Base-by-base conservation (phyloP, 37 sponge, comb jelly and placozoan genomes). In the Cliona cf. orientalis region DNA sequence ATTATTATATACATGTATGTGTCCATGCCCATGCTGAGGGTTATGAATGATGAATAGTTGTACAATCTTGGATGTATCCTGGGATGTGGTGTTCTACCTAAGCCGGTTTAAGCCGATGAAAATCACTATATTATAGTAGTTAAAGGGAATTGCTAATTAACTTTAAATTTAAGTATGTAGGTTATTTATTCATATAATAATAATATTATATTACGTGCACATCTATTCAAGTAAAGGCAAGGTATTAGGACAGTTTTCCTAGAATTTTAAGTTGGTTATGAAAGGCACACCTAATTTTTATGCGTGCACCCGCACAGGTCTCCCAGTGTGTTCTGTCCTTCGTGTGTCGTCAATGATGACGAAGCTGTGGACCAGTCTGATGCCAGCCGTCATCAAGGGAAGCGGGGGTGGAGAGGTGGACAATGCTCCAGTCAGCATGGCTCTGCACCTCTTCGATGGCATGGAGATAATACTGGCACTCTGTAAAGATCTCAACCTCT, bases 331-430 rank as follows among this genome's bases (percentile, higher is more conserved):
- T 12, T 46, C 69, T 25, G 82, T 74, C 26, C 58, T 87, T 60
- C 72, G 67, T 46, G 74, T 81, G 42, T 35, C 43, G 3, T 87
- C 88, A 21, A 58, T 87, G 57, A 81, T 87, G 59, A 75, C 74
- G 38, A 80, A 58, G 56, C 61, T 87, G n/a, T 81, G 66, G 75
- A 65, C 45, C 64, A 78, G 69, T 32, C 22, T 85, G 44, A 3
- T 85, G 35, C 79, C 86, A 5, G 34, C 35, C 6, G 34, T 17
- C 19, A 56, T 73, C 21, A 68, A 71, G 70, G 35, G 42, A 12
- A 21, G 66, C 1, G 72, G 86, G 7, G 71, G 61, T 53, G 70
- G 69, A 11, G 44, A 34, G 45, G 68, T 62, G 19, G 85, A 76
- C 34, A 71, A 85, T 69, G 69, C 70, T 33, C 88, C 82, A 0